phyloP scores from a whole-genome alignment of 2,113 vertebrate genomes.

The Nothoprocta perdicaria region DNA sequence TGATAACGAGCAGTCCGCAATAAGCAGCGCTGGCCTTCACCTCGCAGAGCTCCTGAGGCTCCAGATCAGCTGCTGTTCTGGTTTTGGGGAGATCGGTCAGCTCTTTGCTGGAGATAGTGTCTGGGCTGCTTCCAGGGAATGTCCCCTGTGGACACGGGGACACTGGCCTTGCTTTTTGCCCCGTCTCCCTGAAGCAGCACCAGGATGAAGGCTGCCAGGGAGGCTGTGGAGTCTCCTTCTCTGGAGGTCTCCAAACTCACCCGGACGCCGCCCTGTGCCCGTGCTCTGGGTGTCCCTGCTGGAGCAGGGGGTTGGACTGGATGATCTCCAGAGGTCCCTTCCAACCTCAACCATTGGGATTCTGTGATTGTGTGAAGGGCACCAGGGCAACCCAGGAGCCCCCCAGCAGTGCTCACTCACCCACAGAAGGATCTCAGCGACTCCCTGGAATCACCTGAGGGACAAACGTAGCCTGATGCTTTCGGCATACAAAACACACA shows the following conservation, averaged over 20 bases:
- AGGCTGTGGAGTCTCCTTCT: too few species aligned
- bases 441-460: background rate
- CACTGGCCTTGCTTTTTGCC: fast-evolving
- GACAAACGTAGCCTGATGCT: background rate
- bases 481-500: background rate
- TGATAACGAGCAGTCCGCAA: background rate
- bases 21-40: background rate
- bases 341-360: too few species aligned
- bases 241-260: too few species aligned
- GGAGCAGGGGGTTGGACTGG: too few species aligned
- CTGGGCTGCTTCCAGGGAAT: background rate
- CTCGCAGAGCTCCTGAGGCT: background rate
- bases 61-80: background rate
- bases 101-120: too few species aligned
- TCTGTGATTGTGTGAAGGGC: too few species aligned
- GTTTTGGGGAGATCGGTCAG: background rate
- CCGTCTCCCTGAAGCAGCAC: background rate
- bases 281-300: too few species aligned
- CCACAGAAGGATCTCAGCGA: background rate
- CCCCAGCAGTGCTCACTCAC: background rate
- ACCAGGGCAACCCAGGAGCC: background rate
- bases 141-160: background rate
- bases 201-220: background rate
- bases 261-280: too few species aligned
- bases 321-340: too few species aligned